phyloP scores from a whole-genome alignment of 2,888 invertebrate species.

The Galeruca laticollis region DNA sequence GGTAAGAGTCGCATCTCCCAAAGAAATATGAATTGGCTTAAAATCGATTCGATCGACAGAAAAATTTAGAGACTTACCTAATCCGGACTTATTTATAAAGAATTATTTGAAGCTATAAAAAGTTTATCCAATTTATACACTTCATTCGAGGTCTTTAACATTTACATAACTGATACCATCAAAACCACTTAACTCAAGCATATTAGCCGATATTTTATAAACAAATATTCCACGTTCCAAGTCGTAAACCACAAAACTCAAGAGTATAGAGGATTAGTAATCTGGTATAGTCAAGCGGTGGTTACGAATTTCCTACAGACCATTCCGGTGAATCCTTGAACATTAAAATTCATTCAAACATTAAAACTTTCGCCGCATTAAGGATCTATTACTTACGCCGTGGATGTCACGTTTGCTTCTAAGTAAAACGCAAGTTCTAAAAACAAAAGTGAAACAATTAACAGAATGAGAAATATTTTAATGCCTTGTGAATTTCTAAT shows the following conservation, averaged over 20 bases:
- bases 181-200: not conserved
- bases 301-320: slow-evolving; percentile 30
- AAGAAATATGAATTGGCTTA: too few species aligned
- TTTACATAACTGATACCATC: not conserved
- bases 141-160: not conserved
- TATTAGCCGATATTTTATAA: not conserved
- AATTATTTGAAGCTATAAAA: not conserved
- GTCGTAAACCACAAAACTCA: slow-evolving; percentile 25
- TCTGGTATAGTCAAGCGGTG: slow-evolving; percentile 16
- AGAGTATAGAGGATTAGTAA: slow-evolving; percentile 26
- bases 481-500: not conserved
- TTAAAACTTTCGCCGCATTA: slow-evolving; percentile 8
- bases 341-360: slow-evolving; percentile 16
- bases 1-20: too few species aligned
- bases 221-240: slow-evolving; percentile 28
- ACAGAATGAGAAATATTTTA: not conserved
- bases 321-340: slow-evolving; percentile 28
- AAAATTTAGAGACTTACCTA: too few species aligned
- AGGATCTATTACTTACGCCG: slow-evolving; percentile 6
- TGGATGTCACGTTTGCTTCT: slow-evolving; percentile 2
- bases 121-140: not conserved
- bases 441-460: not conserved
- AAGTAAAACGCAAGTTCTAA: not conserved
- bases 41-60: too few species aligned
- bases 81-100: too few species aligned